Conservation (phyloP, 1,140 invertebrate species). For the Papilio dardanus region DNA sequence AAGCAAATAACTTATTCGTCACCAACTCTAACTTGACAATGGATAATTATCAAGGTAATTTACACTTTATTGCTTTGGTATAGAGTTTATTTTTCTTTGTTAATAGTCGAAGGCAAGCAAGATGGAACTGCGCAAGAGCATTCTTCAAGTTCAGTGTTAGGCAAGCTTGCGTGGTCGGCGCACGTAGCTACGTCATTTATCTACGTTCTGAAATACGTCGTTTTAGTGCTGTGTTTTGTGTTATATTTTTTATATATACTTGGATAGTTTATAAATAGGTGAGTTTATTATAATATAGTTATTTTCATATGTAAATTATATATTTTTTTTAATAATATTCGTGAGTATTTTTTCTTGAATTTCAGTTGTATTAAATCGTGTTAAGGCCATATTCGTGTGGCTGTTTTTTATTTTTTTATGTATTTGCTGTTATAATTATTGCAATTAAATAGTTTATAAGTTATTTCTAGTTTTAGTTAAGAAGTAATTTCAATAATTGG, state of each 20-base stretch:
- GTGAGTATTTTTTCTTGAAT: background rate
- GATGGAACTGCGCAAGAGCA: conserved; percentile 44
- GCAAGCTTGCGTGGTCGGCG: conserved; percentile 46
- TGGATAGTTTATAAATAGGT: conserved; percentile 27
- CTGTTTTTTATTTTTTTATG: conserved; percentile 31
- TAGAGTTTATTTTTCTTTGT: conserved; percentile 34
- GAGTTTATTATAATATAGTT: background rate
- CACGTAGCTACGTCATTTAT: conserved; percentile 44
- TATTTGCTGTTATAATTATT: background rate
- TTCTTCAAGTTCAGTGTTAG: conserved; percentile 68
- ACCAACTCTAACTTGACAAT: conserved; percentile 16
- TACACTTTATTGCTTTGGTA: conserved; percentile 8
- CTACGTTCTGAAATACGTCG: conserved; percentile 41
- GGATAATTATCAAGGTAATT: background rate
- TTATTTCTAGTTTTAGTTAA: background rate
- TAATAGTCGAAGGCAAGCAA: conserved; percentile 57
- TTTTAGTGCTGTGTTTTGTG: conserved; percentile 30
- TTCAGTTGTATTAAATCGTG: conserved; percentile 22
- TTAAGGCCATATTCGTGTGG: conserved; percentile 41
- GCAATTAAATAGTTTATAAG: background rate
- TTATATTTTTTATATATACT: conserved; percentile 33
- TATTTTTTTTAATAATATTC: background rate
- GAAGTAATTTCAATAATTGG: background rate
- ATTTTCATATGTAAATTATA: background rate
- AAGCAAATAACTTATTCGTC: conserved; percentile 21